Conservation (phyloP, 2,113 vertebrate species). For the Conger conger region DNA sequence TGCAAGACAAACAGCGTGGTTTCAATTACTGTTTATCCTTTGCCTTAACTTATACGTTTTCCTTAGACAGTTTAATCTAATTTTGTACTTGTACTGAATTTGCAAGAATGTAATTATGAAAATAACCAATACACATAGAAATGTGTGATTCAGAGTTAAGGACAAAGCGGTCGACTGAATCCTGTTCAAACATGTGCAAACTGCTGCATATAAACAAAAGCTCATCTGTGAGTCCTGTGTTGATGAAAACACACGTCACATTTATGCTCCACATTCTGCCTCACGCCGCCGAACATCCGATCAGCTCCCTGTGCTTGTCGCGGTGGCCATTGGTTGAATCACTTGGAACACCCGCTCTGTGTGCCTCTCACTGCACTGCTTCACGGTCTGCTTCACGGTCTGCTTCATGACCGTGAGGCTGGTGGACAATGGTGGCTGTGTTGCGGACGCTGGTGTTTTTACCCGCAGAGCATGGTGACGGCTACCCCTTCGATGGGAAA, state of each 20-base stretch:
- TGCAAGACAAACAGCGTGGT: too few species aligned
- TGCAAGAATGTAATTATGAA: too few species aligned
- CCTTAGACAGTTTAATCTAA: too few species aligned
- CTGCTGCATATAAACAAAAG: neutral
- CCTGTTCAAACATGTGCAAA: neutral
- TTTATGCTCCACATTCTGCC: neutral
- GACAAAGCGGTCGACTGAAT: too few species aligned
- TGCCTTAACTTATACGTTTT: too few species aligned
- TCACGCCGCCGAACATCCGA: neutral
- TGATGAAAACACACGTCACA: neutral
- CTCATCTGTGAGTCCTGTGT: neutral
- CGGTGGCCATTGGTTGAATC: neutral
- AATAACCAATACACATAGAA: too few species aligned
- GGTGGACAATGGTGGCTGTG: neutral
- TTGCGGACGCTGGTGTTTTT: constrained; percentile 21
- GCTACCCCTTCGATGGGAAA: constrained; percentile 97
- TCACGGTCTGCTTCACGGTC: neutral
- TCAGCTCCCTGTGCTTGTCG: neutral
- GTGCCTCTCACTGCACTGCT: neutral
- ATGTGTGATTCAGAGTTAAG: too few species aligned
- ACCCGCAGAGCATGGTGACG: constrained; percentile 89
- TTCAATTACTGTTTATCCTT: too few species aligned
- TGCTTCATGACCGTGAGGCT: neutral
- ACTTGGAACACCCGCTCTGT: neutral
- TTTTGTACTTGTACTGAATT: too few species aligned